phyloP scores from a whole-genome alignment of 2,113 vertebrate genomes.

The Dolichallabes microphthalmus region DNA sequence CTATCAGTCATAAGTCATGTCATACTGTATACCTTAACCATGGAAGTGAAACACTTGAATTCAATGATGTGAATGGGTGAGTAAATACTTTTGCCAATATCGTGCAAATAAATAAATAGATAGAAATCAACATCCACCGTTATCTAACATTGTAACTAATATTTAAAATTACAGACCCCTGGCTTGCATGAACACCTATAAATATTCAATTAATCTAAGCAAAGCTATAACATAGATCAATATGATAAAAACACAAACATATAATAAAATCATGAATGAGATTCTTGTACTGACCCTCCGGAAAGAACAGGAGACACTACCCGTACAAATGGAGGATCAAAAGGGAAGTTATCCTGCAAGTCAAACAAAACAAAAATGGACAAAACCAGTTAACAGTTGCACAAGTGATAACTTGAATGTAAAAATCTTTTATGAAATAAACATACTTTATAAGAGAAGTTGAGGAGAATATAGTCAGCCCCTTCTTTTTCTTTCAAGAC shows the following conservation, averaged over 20 bases:
- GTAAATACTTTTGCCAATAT: no score
- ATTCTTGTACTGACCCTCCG: conserved; percentile 84
- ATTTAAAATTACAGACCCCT: not conserved
- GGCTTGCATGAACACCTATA: not conserved
- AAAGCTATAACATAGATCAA: not conserved
- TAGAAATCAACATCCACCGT: not conserved
- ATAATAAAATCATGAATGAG: not conserved
- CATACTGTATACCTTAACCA: no score
- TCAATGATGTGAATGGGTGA: no score
- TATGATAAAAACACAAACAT: not conserved
- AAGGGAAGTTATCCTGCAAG: conserved; percentile 95
- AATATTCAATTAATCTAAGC: not conserved
- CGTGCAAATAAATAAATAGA: no score
- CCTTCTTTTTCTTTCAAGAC: conserved; percentile 98
- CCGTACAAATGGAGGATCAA: conserved; percentile 95
- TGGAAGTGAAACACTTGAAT: no score
- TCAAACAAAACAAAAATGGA: not conserved
- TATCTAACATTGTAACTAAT: not conserved
- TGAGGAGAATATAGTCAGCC: conserved; percentile 96
- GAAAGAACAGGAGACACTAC: conserved; percentile 96
- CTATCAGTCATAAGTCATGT: conserved; percentile 69
- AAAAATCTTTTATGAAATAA: not conserved
- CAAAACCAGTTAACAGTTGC: not conserved
- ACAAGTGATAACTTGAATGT: not conserved
- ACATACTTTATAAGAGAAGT: conserved; percentile 98